A percentile compares a stretch with the other conserved stretches of the same genome.
Evolutionary conservation across 2,797 vertebrate genomes (phyloP).

Genomic region (Astyanax mexicanus): DNA sequence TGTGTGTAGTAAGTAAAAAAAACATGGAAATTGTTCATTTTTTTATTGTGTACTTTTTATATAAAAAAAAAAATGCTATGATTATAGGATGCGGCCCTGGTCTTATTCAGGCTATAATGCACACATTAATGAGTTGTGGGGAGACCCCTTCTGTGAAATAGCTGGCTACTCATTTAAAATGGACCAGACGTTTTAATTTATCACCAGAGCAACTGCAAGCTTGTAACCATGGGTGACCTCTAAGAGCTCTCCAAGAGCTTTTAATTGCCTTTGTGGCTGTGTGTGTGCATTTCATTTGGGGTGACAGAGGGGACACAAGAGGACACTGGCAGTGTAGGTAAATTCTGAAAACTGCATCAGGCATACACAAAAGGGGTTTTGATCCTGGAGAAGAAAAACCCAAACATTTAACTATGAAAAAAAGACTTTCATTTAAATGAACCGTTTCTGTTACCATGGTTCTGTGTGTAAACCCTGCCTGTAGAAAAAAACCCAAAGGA

Average conservation of each 20-base stretch:
- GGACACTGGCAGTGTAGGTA: conserved; percentile 5
- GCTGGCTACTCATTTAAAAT: conserved; percentile 52
- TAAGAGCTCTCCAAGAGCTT: conserved; percentile 66
- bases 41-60: too few species aligned
- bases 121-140: conserved; percentile 38
- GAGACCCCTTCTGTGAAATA: conserved; percentile 36
- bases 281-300: conserved; percentile 67
- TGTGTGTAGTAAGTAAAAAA: too few species aligned
- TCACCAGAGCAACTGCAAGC: conserved; percentile 72
- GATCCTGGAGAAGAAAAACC: too few species aligned
- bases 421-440: too few species aligned
- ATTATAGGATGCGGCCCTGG: conserved; percentile 27
- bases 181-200: conserved; percentile 62
- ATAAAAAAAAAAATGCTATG: too few species aligned
- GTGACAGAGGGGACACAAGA: conserved; percentile 67
- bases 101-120: conserved; percentile 34
- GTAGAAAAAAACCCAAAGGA: background rate
- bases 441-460: too few species aligned
- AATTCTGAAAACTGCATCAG: conserved; percentile 33
- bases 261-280: conserved; percentile 74
- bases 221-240: conserved; percentile 73
- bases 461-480: background rate
- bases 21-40: too few species aligned
- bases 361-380: background rate
- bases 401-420: too few species aligned